phyloP scores from a whole-genome alignment of 2,888 invertebrate species.

The Euclidia mi region DNA sequence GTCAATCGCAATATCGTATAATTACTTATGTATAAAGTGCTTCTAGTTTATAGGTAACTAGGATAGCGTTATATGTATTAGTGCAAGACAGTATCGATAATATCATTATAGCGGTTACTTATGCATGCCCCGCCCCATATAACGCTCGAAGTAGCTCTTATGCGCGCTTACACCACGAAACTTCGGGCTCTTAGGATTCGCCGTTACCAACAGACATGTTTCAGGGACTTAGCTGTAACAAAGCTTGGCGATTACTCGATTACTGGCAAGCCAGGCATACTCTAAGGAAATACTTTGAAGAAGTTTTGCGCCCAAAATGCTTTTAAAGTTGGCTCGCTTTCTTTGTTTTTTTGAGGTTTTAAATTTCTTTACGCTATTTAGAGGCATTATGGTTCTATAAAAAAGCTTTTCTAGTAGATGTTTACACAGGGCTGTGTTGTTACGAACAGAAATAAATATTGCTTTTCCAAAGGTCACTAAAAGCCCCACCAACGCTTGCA shows the following conservation, averaged over 20 bases:
- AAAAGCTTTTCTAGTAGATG: too few species aligned
- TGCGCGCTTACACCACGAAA: conserved; percentile 7
- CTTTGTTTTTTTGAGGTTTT: neutral
- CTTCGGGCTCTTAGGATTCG: conserved; percentile 37
- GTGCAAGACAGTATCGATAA: conserved; percentile 19
- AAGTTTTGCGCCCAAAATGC: conserved; percentile 33
- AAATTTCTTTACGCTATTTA: neutral
- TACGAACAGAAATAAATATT: too few species aligned
- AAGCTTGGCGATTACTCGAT: conserved; percentile 45
- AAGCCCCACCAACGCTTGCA: too few species aligned
- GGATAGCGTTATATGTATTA: conserved; percentile 6
- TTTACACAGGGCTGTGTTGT: too few species aligned
- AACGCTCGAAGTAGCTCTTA: conserved; percentile 11
- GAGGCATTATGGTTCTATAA: neutral
- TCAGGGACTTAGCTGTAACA: conserved; percentile 17
- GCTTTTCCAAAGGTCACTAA: too few species aligned
- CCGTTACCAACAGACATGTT: conserved; percentile 47
- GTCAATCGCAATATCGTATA: too few species aligned
- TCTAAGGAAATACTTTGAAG: conserved; percentile 25
- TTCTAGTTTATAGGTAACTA: neutral
- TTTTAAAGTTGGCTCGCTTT: neutral
- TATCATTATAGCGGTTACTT: conserved; percentile 29
- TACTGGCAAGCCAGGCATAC: conserved; percentile 34
- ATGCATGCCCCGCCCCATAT: conserved; percentile 32
- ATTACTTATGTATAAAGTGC: too few species aligned